Evolutionary conservation across 2,797 vertebrate species (phyloP).

Genomic region (Lophotriccus pileatus): DNA sequence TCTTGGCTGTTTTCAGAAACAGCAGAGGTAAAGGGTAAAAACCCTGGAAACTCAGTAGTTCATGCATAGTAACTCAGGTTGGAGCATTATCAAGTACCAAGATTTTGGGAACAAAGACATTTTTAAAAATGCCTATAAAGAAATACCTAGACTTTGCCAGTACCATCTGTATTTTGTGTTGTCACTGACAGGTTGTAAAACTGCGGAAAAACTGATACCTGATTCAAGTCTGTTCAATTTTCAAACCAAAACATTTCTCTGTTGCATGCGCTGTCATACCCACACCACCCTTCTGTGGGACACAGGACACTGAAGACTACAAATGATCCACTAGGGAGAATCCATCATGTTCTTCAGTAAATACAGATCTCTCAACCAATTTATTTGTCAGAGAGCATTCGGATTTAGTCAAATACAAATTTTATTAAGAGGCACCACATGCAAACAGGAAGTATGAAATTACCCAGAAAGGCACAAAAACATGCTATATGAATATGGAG

Average conservation of each 20-base stretch:
- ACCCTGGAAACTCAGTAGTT: background rate
- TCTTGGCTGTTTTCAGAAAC: background rate
- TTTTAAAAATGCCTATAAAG: background rate
- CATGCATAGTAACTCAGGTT: background rate
- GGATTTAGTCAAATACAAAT: background rate
- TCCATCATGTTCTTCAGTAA: background rate
- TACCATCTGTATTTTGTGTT: background rate
- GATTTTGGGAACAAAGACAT: background rate
- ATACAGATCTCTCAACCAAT: background rate
- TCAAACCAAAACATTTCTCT: background rate
- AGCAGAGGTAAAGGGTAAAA: background rate
- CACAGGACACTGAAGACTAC: background rate
- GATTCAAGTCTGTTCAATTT: background rate
- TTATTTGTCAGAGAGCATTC: background rate
- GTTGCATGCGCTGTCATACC: background rate
- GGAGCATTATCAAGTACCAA: background rate
- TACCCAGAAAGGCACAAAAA: background rate
- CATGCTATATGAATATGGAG: background rate
- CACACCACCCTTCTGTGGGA: background rate
- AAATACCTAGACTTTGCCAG: background rate
- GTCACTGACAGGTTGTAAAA: background rate
- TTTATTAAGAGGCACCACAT: background rate
- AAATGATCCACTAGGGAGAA: background rate
- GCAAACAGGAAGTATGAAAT: background rate
- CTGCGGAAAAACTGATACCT: background rate